Conservation (phyloP, 2,113 vertebrate genomes). For the Tragulus kanchil region DNA sequence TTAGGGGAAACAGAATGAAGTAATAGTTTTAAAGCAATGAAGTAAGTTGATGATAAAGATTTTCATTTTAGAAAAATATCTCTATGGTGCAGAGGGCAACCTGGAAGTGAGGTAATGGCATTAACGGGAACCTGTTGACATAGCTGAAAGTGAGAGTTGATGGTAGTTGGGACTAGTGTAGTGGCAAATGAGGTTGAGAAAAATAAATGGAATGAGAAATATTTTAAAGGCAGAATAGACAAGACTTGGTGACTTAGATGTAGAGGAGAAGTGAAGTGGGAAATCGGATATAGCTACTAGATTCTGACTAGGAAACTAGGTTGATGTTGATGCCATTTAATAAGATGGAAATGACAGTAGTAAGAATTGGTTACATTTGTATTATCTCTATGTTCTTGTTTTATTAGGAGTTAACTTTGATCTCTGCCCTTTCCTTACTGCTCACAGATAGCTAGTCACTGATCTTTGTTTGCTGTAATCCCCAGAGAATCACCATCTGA, state of each 20-base stretch:
- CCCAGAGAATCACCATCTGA: background rate
- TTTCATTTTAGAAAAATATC: constrained; percentile 32
- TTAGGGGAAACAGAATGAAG: background rate
- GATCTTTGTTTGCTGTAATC: background rate
- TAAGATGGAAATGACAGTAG: background rate
- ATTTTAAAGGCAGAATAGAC: background rate
- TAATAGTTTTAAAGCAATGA: background rate
- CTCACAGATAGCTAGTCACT: background rate
- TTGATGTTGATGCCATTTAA: background rate
- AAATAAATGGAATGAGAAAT: background rate
- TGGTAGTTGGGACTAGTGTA: background rate
- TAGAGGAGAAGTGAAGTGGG: background rate
- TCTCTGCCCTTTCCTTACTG: background rate
- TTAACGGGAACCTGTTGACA: background rate
- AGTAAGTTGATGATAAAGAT: background rate
- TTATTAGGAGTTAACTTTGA: background rate
- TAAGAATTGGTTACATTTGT: background rate
- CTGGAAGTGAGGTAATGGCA: background rate
- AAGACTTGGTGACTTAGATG: background rate
- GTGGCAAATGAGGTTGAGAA: background rate
- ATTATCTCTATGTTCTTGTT: background rate
- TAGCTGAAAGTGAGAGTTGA: background rate
- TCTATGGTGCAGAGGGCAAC: background rate
- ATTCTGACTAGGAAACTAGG: background rate
- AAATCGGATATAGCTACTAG: background rate